Evolutionary conservation across 1,140 invertebrate species (phyloP).

Genomic region (Drosophila albomicans): DNA sequence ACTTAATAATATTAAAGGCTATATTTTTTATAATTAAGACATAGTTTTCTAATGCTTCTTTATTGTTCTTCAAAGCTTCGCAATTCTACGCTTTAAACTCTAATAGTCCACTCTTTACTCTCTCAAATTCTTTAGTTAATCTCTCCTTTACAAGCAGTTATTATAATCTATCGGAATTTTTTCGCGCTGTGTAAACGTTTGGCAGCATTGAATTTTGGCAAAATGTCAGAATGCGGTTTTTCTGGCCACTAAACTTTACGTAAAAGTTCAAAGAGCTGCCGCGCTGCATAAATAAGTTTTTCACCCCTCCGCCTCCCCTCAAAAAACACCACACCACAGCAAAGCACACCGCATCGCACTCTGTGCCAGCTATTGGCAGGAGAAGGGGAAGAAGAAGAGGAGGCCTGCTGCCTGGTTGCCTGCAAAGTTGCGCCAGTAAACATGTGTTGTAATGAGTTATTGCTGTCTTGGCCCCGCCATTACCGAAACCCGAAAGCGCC

Average conservation of each 20-base stretch:
- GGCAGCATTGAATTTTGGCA: conserved; percentile 78
- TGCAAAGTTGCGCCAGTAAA: conserved; percentile 72
- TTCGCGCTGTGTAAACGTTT: conserved; percentile 31
- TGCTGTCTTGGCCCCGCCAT: conserved; percentile 50
- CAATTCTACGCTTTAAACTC: no score
- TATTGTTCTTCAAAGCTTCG: no score
- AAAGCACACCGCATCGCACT: not conserved
- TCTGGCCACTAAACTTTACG: conserved; percentile 68
- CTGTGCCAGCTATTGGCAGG: conserved; percentile 57
- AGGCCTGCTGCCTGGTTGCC: conserved; percentile 34
- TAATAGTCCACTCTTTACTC: no score
- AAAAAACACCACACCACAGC: conserved; percentile 5
- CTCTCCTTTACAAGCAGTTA: not conserved
- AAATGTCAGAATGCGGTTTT: conserved; percentile 81
- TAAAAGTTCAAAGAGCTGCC: conserved; percentile 77
- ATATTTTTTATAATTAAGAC: no score
- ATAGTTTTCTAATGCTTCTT: no score
- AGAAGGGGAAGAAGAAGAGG: conserved; percentile 4
- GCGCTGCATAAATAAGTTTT: conserved; percentile 77
- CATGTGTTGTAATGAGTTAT: conserved; percentile 82
- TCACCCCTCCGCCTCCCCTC: not conserved
- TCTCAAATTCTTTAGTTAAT: not conserved
- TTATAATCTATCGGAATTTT: not conserved
- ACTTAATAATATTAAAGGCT: no score
- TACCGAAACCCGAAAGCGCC: not conserved